Evolutionary conservation across 2,888 invertebrate species (phyloP).

Genomic region (Ferrisia virgata): DNA sequence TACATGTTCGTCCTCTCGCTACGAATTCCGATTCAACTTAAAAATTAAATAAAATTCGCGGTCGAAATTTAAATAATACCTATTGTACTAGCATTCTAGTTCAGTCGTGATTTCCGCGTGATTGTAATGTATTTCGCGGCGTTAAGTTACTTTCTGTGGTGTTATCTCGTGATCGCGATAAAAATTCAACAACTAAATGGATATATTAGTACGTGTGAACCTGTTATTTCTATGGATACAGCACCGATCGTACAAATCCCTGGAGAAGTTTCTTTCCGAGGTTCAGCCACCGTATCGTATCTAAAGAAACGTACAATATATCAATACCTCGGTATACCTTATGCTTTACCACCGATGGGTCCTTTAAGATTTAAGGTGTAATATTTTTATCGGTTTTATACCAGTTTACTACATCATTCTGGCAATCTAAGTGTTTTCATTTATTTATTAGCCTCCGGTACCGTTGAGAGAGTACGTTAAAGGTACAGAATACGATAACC

Average conservation of each 20-base stretch:
- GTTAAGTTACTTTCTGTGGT: background rate
- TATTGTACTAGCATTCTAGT: no score
- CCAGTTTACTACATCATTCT: no score
- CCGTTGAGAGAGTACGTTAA: background rate
- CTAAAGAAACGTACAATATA: slow-evolving; percentile 50
- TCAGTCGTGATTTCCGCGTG: slow-evolving; percentile 21
- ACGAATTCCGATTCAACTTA: background rate
- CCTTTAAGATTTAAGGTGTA: slow-evolving; percentile 51
- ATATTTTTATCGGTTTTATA: no score
- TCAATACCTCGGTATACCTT: slow-evolving; percentile 51
- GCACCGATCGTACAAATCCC: slow-evolving; percentile 48
- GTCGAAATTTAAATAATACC: background rate
- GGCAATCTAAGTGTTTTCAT: no score
- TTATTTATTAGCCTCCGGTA: slow-evolving; percentile 27
- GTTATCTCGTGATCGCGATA: background rate
- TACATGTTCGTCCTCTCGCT: background rate
- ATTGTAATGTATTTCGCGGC: background rate
- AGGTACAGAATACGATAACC: slow-evolving; percentile 47
- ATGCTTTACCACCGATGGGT: slow-evolving; percentile 50
- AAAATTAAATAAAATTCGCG: background rate
- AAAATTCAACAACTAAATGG: background rate
- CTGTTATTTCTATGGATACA: background rate
- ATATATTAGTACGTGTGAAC: slow-evolving; percentile 18
- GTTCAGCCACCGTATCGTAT: slow-evolving; percentile 49
- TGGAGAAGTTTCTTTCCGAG: slow-evolving; percentile 49